A percentile compares a stretch with the other conserved stretches of the same genome.
Evolutionary conservation across 1,140 invertebrate genomes (phyloP).

Genomic region (Drosophila trapezifrons): DNA sequence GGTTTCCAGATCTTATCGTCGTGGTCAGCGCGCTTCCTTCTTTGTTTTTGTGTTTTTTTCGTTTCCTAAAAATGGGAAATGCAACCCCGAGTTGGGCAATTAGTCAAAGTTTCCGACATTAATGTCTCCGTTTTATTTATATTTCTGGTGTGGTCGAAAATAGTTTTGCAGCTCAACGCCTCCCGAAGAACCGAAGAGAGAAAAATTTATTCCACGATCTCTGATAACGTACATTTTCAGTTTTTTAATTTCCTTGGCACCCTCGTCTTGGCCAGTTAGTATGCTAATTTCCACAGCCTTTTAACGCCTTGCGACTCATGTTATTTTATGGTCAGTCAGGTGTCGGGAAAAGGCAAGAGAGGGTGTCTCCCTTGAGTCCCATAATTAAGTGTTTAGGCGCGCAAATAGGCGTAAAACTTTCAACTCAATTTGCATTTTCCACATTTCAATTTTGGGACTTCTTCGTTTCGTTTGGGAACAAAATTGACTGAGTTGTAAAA

Average conservation of each 20-base stretch:
- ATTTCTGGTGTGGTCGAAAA: conserved; percentile 49
- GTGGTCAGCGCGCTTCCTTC: conserved; percentile 56
- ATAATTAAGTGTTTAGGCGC: conserved; percentile 77
- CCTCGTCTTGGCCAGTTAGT: conserved; percentile 63
- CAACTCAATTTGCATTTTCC: conserved; percentile 78
- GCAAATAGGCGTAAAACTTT: conserved; percentile 73
- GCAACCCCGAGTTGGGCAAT: conserved; percentile 57
- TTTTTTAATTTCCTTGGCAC: conserved; percentile 64
- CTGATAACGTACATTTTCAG: conserved; percentile 60
- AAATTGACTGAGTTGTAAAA: conserved; percentile 45
- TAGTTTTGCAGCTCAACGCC: conserved; percentile 78
- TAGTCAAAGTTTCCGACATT: conserved; percentile 78
- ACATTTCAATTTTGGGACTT: conserved; percentile 55
- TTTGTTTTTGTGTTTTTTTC: conserved; percentile 10
- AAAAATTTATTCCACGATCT: conserved; percentile 73
- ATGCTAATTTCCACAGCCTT: conserved; percentile 70
- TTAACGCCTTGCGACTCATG: conserved; percentile 41
- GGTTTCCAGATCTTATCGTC: conserved; percentile 59
- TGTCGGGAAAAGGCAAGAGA: conserved; percentile 27
- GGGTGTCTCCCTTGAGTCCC: conserved; percentile 17
- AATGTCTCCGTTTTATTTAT: conserved; percentile 75
- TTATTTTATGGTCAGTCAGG: conserved; percentile 67
- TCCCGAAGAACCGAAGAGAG: conserved; percentile 14
- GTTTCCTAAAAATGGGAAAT: conserved; percentile 12
- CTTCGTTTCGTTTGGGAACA: not conserved